Evolutionary conservation across 2,888 invertebrate genomes (phyloP), one percentile per base, ranked within the genome.

Genomic region (Silvanus unidentatus): DNA sequence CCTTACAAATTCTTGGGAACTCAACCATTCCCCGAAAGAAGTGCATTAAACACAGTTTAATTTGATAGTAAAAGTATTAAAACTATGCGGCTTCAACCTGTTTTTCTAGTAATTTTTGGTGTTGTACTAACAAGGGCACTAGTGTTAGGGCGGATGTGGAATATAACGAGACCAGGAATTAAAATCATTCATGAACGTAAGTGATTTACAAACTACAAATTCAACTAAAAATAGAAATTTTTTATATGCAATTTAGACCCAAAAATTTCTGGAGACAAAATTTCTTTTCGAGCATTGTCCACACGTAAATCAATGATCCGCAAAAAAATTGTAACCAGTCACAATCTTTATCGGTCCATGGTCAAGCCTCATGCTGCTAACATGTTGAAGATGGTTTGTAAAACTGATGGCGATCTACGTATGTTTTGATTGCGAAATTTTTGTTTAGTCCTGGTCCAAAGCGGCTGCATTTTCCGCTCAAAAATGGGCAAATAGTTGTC

Each of bases 361-460:
- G 88, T 88, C 22, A 73, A 77, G 46, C 89, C 89, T 0, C 73
- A 78, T 28, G 86, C 88, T 11, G 76, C 86, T n/a, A 87, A 89
- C 68, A 89, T 89, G 88, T 72, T 88, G 15, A 71, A 78, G 57
- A 85, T 89, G 88, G 88, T 60, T 47, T 39, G 55, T 49, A 22
- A 9, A 27, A 22, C 11, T 44, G n/a, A 12, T 42, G 14, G 2
- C 9, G 30, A 27, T n/a, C 11, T n/a, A 39, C 6, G 13, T 16
- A 35, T 27, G 28, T 41, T 27, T 37, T 38, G 5, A 37, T 8
- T 32, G 5, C 9, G 16, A 40, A 28, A 11, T n/a, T 22, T 40
- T 8, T 2, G 42, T 70, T 29, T 72, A 88, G 88, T 80, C 78
- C 43, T 88, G 88, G 88, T 82, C 87, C 60, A 70, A 73, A 12